Evolutionary conservation across 1,140 invertebrate genomes (phyloP).

Genomic region (Eumeta japonica): DNA sequence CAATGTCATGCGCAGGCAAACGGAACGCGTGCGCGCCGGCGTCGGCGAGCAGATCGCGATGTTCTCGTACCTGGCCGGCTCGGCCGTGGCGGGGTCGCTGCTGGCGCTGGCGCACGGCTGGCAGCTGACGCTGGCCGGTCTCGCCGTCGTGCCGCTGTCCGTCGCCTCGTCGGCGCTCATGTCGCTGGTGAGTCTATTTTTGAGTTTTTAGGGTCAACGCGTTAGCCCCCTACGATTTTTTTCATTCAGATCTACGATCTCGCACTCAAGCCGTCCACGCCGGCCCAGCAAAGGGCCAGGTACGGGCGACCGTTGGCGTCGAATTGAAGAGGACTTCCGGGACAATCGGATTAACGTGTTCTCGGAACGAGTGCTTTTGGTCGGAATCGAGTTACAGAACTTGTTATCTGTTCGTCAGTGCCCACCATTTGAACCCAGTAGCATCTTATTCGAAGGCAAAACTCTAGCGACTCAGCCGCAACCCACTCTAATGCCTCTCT

Average conservation of each 20-base stretch:
- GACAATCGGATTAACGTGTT: not conserved
- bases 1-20: conserved; percentile 64
- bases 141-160: conserved; percentile 30
- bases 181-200: conserved; percentile 43
- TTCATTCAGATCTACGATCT: not conserved
- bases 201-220: not conserved
- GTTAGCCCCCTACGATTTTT: too few species aligned
- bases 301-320: not conserved
- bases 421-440: too few species aligned
- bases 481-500: too few species aligned
- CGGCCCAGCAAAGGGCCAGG: not conserved
- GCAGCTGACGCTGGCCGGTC: conserved; percentile 77
- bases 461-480: too few species aligned
- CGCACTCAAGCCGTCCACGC: not conserved
- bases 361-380: too few species aligned
- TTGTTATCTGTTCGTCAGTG: too few species aligned
- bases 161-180: conserved; percentile 29
- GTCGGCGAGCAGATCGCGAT: conserved; percentile 85
- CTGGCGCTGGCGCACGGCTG: conserved; percentile 76
- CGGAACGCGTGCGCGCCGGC: conserved; percentile 83
- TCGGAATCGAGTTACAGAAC: too few species aligned
- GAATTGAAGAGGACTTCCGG: not conserved
- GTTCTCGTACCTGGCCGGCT: conserved; percentile 68
- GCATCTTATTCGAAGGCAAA: not conserved
- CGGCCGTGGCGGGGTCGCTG: conserved; percentile 65